These are phyloP conservation scores for Zophobas atratus DNA, from an alignment of 1,140 invertebrate species.

Conservation along the genomic window DNA sequence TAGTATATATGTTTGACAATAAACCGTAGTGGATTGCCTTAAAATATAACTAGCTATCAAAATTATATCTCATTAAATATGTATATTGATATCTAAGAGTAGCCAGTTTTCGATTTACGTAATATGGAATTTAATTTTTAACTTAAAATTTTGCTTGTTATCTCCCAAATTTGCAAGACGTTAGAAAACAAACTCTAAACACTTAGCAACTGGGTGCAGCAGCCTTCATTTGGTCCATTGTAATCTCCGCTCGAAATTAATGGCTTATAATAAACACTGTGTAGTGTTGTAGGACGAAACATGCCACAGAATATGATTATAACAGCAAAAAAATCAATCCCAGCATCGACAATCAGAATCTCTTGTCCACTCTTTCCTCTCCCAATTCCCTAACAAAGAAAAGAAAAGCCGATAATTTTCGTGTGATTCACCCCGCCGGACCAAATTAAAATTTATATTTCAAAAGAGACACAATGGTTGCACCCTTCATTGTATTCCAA, in stretches of 20 bases:
- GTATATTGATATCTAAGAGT: too few relatives aligned
- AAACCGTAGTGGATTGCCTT: too few relatives aligned
- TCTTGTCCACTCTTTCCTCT: neutral
- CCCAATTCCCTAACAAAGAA: constrained; percentile 6
- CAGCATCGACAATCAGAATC: constrained; percentile 4
- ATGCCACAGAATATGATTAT: constrained; percentile 51
- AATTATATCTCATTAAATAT: too few relatives aligned
- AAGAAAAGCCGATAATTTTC: constrained; percentile 1
- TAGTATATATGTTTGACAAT: too few relatives aligned
- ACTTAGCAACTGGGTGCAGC: neutral
- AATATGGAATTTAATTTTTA: too few relatives aligned
- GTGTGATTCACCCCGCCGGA: constrained; percentile 29
- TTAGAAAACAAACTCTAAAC: too few relatives aligned
- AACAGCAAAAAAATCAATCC: constrained; percentile 45
- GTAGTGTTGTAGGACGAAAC: constrained; percentile 52
- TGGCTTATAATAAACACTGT: constrained; percentile 51
- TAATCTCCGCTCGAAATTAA: constrained; percentile 45
- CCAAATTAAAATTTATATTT: constrained; percentile 42
- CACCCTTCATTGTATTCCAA: constrained; percentile 48
- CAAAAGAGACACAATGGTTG: constrained; percentile 36
- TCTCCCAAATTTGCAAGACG: too few relatives aligned
- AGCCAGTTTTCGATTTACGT: too few relatives aligned
- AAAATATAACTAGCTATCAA: too few relatives aligned
- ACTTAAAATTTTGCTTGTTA: too few relatives aligned
- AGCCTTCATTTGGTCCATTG: constrained; percentile 1